phyloP scores from a whole-genome alignment of 2,113 vertebrate species.

The Phrynocephalus versicolor region DNA sequence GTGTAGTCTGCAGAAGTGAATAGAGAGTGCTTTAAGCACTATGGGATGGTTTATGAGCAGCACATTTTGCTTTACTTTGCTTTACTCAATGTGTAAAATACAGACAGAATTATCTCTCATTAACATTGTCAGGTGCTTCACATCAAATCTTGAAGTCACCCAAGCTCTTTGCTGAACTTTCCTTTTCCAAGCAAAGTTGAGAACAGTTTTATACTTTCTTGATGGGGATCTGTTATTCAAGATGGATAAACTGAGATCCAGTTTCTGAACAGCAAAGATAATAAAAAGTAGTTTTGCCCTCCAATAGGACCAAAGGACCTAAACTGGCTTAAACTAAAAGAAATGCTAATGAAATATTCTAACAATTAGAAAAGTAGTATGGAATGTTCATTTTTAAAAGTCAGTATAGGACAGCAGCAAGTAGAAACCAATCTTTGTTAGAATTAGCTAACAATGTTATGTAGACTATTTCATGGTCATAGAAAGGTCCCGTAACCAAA shows the following conservation, averaged over 20 bases:
- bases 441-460: too few species aligned
- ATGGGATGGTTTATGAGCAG: too few species aligned
- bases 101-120: slow-evolving; percentile 58
- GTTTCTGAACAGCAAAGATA: neutral
- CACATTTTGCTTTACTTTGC: too few species aligned
- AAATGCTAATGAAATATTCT: too few species aligned
- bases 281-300: neutral
- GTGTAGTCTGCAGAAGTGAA: too few species aligned
- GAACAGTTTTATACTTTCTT: neutral
- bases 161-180: neutral
- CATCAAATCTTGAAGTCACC: slow-evolving; percentile 35
- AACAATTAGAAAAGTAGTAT: too few species aligned
- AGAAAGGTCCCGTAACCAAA: too few species aligned
- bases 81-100: slow-evolving; percentile 45
- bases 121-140: slow-evolving; percentile 53
- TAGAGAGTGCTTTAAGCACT: too few species aligned
- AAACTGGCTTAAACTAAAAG: neutral
- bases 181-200: neutral
- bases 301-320: neutral
- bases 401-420: too few species aligned
- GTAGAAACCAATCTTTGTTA: too few species aligned
- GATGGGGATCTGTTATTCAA: neutral
- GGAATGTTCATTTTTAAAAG: too few species aligned
- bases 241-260: neutral
- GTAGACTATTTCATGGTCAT: too few species aligned